A percentile compares a stretch with the other conserved stretches of the same genome.
Evolutionary conservation across 2,888 invertebrate genomes (phyloP).

Genomic region (Brenthis daphne): DNA sequence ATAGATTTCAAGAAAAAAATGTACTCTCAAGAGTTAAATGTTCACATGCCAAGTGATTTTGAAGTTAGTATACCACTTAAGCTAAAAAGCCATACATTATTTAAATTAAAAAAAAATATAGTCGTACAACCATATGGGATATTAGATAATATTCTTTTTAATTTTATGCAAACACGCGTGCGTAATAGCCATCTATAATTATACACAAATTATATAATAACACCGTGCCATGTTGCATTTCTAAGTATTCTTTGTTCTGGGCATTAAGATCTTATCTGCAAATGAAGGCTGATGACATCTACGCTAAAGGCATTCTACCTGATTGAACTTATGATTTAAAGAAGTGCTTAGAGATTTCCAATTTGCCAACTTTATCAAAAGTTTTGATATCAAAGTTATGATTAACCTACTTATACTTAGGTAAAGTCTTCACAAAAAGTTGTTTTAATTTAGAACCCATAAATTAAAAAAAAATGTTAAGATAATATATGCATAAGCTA

Average conservation of each 20-base stretch:
- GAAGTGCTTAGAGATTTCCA: not conserved
- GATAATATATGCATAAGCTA: no score
- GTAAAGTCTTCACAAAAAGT: not conserved
- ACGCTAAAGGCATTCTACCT: constrained; percentile 13
- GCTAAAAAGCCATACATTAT: no score
- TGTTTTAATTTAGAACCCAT: not conserved
- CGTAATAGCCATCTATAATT: not conserved
- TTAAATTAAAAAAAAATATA: no score
- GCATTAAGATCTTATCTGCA: constrained; percentile 21
- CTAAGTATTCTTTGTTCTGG: constrained; percentile 8
- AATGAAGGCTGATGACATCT: constrained; percentile 18
- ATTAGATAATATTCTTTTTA: not conserved
- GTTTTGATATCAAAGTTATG: no score
- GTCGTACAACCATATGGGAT: no score
- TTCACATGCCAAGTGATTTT: no score
- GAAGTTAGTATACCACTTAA: no score
- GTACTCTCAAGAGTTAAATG: no score
- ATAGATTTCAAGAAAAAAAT: no score
- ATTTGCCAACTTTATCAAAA: no score
- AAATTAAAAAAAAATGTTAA: no score
- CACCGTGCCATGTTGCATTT: constrained; percentile 8
- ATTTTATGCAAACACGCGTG: not conserved
- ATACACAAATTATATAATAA: constrained; percentile 6
- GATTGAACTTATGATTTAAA: not conserved
- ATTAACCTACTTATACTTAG: not conserved